Evolutionary conservation across 2,888 invertebrate genomes (phyloP).

Genomic region (Orthonychiurus folsomi): DNA sequence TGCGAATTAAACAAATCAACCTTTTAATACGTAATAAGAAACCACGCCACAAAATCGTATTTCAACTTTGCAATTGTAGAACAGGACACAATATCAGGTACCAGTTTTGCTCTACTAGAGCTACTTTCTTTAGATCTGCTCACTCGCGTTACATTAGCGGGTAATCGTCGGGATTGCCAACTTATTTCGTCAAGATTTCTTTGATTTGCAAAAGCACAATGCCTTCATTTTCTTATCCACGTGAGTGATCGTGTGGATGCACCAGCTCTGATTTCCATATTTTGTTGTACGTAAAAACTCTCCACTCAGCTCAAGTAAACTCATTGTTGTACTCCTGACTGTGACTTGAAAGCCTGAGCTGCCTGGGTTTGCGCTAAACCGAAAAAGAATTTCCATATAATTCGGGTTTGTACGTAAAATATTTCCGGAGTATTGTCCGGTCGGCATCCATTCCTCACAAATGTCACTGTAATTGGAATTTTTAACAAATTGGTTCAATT

Average conservation of each 20-base stretch:
- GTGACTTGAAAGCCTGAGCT: slow-evolving; percentile 13
- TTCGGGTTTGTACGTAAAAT: neutral
- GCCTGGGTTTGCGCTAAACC: slow-evolving; percentile 2
- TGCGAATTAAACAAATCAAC: too few relatives aligned
- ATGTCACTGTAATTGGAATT: neutral
- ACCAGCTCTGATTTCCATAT: slow-evolving; percentile 17
- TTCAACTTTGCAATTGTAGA: too few relatives aligned
- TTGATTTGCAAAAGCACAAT: slow-evolving; percentile 13
- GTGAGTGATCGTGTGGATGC: slow-evolving; percentile 4
- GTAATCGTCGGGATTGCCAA: too few relatives aligned
- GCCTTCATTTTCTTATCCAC: slow-evolving; percentile 15
- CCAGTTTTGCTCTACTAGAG: too few relatives aligned
- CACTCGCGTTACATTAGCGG: too few relatives aligned
- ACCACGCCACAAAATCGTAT: too few relatives aligned
- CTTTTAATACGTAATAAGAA: too few relatives aligned
- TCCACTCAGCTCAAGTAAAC: neutral
- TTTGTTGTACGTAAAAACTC: slow-evolving; percentile 3
- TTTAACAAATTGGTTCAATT: slow-evolving; percentile 10
- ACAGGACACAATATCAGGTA: too few relatives aligned
- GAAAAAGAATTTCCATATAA: neutral
- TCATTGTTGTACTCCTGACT: neutral
- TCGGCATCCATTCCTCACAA: slow-evolving; percentile 4
- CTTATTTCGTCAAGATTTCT: too few relatives aligned
- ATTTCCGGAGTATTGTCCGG: neutral
- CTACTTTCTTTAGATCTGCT: too few relatives aligned